Evolutionary conservation across 2,888 invertebrate species (phyloP).

Genomic region (Megalurothrips usitatus): DNA sequence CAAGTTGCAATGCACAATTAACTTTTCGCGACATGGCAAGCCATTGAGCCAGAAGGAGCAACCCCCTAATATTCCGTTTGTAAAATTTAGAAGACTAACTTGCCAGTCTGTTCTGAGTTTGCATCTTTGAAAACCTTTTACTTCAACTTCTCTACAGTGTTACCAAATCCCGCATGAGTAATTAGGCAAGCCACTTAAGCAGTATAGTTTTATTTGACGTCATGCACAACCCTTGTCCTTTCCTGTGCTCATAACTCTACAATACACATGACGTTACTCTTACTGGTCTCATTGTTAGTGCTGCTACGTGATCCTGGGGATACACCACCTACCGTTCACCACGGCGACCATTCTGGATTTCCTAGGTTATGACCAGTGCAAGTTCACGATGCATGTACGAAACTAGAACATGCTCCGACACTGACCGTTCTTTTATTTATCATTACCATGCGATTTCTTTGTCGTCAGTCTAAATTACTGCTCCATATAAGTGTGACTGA

Average conservation of each 20-base stretch:
- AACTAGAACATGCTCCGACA: slow-evolving; percentile 16
- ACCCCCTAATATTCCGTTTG: too few species aligned
- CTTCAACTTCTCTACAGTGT: too few species aligned
- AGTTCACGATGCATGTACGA: slow-evolving; percentile 22
- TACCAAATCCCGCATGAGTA: too few species aligned
- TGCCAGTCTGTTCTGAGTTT: too few species aligned
- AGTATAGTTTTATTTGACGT: background rate
- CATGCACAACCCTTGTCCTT: background rate
- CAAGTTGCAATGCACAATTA: too few species aligned
- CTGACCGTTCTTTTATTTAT: background rate
- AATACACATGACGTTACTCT: background rate
- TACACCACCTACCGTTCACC: slow-evolving; percentile 8
- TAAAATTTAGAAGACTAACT: too few species aligned
- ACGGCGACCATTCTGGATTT: background rate
- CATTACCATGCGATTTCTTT: background rate
- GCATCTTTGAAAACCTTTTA: too few species aligned
- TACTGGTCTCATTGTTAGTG: slow-evolving; percentile 4
- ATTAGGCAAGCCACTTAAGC: background rate
- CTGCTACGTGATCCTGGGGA: slow-evolving; percentile 21
- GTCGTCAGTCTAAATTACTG: background rate
- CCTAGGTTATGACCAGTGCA: background rate
- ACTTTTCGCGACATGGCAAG: too few species aligned
- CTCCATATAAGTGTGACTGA: background rate
- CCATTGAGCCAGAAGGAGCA: too few species aligned
- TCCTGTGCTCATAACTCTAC: slow-evolving; percentile 1